Base-by-base conservation (phyloP, 2,113 vertebrate genomes). In the Centropristis striata region DNA sequence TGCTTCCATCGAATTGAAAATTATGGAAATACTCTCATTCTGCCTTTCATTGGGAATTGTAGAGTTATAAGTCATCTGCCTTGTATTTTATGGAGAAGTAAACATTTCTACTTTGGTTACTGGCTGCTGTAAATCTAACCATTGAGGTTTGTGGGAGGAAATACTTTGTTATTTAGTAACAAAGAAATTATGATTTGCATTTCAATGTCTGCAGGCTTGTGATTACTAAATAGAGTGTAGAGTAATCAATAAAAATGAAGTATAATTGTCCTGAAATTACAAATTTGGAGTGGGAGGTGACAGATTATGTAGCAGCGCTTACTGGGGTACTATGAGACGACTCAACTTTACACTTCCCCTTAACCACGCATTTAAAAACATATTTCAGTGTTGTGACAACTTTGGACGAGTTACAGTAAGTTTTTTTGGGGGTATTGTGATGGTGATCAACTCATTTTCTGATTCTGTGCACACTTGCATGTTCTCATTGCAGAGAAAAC, bases 381-480 rank as follows among this genome's bases (percentile, higher is more conserved):
- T 32, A 14, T 28, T 68, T 64, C 15, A 60, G 23, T 74, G 44
- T 63, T 23, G 44, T 23, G 28, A 71, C 12, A 12, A 11, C 20
- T 5, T 64, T 3, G 7, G 60, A 70, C 16, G 32, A 63, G 58
- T 87, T 67, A 72, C 70, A 64, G 37, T 67, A n/a, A 10, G 42
- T 37, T 25, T 16, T 37, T 63, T 66, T 32, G 32, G 39, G 71
- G 39, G 71, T 72, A 67, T 78, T 39, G 66, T 88, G 25, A 36
- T 69, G 25, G 76, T 55, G 23, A 85, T 73, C 44, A 76, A 81
- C 70, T 84, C 76, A 46, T 85, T 70, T 84, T 67, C 61, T 59
- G 73, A 69, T 79, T 64, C 58, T 81, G 78, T 80, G 84, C 87
- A 67, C 81, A 84, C 67, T 84, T 87, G 94, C 93, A 94, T 95